Base-by-base conservation (phyloP, 2,888 invertebrate genomes). In the Leptopilina syphax region DNA sequence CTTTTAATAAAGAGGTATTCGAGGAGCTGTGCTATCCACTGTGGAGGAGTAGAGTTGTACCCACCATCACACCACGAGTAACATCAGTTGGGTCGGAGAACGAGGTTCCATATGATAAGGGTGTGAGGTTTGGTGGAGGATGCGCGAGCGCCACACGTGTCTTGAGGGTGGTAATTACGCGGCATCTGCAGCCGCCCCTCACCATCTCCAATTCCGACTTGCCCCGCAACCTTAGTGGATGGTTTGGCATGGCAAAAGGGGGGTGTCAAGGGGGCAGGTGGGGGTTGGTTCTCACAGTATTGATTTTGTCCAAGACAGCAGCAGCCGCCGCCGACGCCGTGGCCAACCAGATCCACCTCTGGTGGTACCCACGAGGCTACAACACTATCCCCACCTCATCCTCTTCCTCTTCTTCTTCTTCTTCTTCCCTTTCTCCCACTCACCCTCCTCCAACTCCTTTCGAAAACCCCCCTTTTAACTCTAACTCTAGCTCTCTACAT, bases 141-240 rank as follows among this genome's bases (percentile, higher is more conserved):
- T 73, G 82, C 82, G 83, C 80, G 83, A 79, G 77, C 77, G 89
- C 89, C 91, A 91, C 91, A 90, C 91, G 91, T 92, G 91, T 91
- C 91, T 92, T 92, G 91, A 91, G 91, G 91, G 91, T 91, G 91
- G 91, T 91, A 91, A 92, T 92, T 91, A 91, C 91, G 91, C 91
- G 91, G 91, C 91, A 91, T 91, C 92, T 92, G 91, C 91, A 91
- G 90, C 89, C 87, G 83, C 86, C 87, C 87, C 87, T 87, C 84
- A 85, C 87, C 83, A 84, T 86, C 87, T 84, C 87, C 83, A 81
- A 83, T 88, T 86, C 88, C 87, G 86, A 88, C 89, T 88, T 88
- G 88, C 88, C 87, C 88, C 87, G 85, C 88, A 89, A 89, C 90
- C 90, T 90, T 90, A 89, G 88, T 87, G 87, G 86, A 83, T 85